Base-by-base conservation (phyloP, 1,140 invertebrate genomes). In the Prorops nasuta region DNA sequence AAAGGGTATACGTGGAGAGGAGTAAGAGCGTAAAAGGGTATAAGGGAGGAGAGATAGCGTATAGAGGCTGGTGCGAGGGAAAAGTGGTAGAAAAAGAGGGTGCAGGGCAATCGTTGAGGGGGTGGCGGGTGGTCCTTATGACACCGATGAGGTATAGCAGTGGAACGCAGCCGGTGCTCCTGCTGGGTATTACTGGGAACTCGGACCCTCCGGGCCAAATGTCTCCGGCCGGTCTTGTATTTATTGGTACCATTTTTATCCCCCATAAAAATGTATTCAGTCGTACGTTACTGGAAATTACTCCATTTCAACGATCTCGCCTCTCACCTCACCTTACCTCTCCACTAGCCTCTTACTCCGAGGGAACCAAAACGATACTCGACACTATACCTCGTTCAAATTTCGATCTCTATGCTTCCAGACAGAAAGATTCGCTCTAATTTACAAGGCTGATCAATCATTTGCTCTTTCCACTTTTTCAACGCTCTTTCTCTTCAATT, bases 201-300 rank as follows among this genome's bases (percentile, higher is more conserved):
- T 44, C 28, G 4, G 34, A 46, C 44, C 44, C 44, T 35, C 34
- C 32, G 44, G 32, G 36, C 28, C 44, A 37, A 46, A 46, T 46
- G 44, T 46, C 44, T 46, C 44, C 44, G 15, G n/a, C 9, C 24
- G 32, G 45, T 44, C 41, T 49, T 34, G 45, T 54, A 54, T 54
- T 54, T 54, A 54, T 54, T 54, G 42, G 32, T n/a, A 22, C 46
- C 45, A 54, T 54, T 54, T 54, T 54, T 54, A 54, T 49, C 35
- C 49, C 35, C 49, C 49, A 54, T 54, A 54, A 54, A 54, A 54
- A 54, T 54, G 52, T 54, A 54, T 54, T 54, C 52, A 54, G 40
- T 41, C 46, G 21, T 42, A 43, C 35, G 52, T 44, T 39, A 28
- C 40, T 44, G 46, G 52, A 49, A 54, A 54, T 54, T 54, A 54